phyloP scores from a whole-genome alignment of 2,797 vertebrate species.

The Heteromormyrus szaboi region DNA sequence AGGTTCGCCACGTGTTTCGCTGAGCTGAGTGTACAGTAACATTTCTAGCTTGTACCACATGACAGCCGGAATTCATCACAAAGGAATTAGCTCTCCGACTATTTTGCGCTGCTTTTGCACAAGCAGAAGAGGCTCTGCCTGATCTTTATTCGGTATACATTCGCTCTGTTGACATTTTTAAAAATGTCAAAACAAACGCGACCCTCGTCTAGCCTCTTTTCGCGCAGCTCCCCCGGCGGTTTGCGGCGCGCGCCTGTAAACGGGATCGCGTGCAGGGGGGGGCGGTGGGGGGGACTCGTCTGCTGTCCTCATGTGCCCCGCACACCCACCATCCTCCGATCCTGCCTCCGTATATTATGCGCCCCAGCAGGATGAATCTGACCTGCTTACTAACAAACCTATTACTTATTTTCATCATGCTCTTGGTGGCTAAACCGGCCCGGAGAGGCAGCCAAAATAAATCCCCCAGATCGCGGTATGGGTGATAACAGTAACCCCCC shows the following conservation, averaged over 20 bases:
- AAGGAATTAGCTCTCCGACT: not conserved
- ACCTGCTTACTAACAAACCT: slow-evolving; percentile 7
- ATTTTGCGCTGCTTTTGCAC: not conserved
- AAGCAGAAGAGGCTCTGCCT: not conserved
- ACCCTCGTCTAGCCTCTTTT: not conserved
- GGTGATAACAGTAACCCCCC: not conserved
- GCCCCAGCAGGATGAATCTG: not conserved
- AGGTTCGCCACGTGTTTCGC: not conserved
- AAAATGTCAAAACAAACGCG: slow-evolving; percentile 3
- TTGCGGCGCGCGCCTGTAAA: not conserved
- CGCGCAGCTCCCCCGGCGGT: not conserved
- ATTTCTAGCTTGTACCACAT: not conserved
- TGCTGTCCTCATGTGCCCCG: not conserved
- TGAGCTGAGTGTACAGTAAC: not conserved
- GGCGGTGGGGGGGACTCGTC: not conserved
- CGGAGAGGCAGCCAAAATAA: slow-evolving; percentile 2
- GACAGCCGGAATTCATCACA: not conserved
- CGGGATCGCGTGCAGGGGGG: not conserved
- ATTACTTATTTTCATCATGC: slow-evolving; percentile 5
- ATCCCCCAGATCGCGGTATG: not conserved
- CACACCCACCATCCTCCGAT: not conserved
- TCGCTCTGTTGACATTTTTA: not conserved
- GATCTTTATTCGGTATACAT: not conserved
- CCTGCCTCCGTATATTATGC: not conserved
- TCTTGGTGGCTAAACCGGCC: not conserved